Percentiles rank a stretch among this genome's conserved stretches.
Evolutionary conservation across 2,797 vertebrate species (phyloP).

Genomic region (Botia kubotai): DNA sequence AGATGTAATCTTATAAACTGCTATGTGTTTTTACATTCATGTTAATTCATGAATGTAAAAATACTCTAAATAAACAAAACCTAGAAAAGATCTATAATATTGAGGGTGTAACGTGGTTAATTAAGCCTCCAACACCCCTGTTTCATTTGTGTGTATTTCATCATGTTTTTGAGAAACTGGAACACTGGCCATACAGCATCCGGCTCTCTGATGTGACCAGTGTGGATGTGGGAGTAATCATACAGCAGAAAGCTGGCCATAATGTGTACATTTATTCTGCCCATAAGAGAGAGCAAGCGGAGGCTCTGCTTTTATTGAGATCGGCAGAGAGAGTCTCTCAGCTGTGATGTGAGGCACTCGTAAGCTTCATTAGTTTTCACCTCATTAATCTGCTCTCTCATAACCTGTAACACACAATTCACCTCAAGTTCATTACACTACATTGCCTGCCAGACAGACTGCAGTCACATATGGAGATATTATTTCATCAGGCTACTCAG

Average conservation of each 20-base stretch:
- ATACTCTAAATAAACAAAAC: background rate
- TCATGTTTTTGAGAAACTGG: too few species aligned
- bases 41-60: too few species aligned
- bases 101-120: too few species aligned
- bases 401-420: constrained; percentile 76
- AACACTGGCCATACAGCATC: too few species aligned
- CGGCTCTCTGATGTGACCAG: constrained; percentile 26
- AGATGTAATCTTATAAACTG: too few species aligned
- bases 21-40: too few species aligned
- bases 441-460: constrained; percentile 51
- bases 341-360: constrained; percentile 80
- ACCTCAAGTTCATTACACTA: constrained; percentile 62
- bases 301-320: constrained; percentile 83
- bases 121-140: too few species aligned
- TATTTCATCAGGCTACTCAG: constrained; percentile 2
- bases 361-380: constrained; percentile 87
- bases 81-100: background rate
- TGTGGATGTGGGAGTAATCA: constrained; percentile 67
- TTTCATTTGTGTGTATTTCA: too few species aligned
- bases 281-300: constrained; percentile 11
- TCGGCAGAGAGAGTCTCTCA: constrained; percentile 81
- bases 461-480: constrained; percentile 26
- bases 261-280: constrained; percentile 82
- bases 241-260: constrained; percentile 71
- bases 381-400: constrained; percentile 83